phyloP scores from a whole-genome alignment of 1,140 invertebrate genomes.

The Belonocnema kinseyi region DNA sequence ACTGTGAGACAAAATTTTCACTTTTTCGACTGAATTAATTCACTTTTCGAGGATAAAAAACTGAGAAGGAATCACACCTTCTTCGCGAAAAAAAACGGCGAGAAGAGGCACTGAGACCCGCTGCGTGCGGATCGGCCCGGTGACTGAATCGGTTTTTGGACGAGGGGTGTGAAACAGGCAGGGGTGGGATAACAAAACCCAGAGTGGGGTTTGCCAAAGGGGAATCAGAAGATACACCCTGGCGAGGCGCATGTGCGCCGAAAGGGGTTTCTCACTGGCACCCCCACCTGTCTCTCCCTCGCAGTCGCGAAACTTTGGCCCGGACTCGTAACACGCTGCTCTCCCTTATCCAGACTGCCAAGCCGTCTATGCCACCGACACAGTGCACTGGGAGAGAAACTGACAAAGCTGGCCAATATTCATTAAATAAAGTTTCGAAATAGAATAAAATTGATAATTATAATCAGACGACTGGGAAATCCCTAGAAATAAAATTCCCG shows the following conservation, averaged over 20 bases:
- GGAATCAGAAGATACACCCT: constrained; percentile 68
- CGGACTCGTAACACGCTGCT: constrained; percentile 16
- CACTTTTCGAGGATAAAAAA: constrained; percentile 28
- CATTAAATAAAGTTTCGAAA: too few relatives aligned
- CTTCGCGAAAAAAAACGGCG: constrained; percentile 46
- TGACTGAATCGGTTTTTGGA: constrained; percentile 68
- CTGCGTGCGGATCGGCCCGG: constrained; percentile 70
- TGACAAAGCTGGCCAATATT: too few relatives aligned
- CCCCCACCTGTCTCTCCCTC: constrained; percentile 37
- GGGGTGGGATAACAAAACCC: constrained; percentile 43
- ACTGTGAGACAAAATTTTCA: constrained; percentile 25
- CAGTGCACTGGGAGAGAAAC: too few relatives aligned
- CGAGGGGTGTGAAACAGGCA: constrained; percentile 55
- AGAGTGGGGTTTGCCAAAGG: constrained; percentile 48
- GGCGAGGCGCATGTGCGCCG: constrained; percentile 60
- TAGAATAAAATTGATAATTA: too few relatives aligned
- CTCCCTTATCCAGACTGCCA: background rate
- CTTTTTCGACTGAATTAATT: constrained; percentile 34
- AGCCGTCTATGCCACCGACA: background rate
- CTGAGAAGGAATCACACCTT: constrained; percentile 38
- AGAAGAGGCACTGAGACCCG: constrained; percentile 63
- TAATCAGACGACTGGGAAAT: too few relatives aligned
- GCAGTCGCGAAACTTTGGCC: constrained; percentile 24
- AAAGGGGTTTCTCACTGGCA: constrained; percentile 43
- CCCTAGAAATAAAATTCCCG: too few relatives aligned